phyloP scores from a whole-genome alignment of 2,888 invertebrate species.

The Agriotes lineatus region DNA sequence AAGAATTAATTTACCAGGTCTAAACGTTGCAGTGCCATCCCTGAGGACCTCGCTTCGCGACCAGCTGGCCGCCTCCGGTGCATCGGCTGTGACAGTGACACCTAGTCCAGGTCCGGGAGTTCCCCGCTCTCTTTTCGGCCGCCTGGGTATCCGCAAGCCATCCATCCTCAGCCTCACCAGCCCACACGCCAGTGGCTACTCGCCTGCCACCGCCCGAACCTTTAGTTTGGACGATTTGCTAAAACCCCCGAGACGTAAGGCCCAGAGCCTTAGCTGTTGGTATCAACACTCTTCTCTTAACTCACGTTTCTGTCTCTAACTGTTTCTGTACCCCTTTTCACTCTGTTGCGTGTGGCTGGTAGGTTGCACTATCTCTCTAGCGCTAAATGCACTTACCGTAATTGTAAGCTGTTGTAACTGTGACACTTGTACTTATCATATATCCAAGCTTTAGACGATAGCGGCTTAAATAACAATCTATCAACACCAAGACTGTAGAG shows the following conservation, averaged over 20 bases:
- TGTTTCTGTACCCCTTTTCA: conserved; percentile 51
- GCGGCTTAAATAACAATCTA: no score
- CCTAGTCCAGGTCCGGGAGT: conserved; percentile 69
- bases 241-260: conserved; percentile 87
- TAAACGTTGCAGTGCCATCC: conserved; percentile 59
- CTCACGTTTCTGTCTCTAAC: conserved; percentile 41
- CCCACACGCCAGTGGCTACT: conserved; percentile 68
- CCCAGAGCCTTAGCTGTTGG: conserved; percentile 55
- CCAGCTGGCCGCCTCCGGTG: conserved; percentile 67
- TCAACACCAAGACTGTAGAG: no score
- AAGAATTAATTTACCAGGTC: no score
- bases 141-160: conserved; percentile 90
- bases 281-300: conserved; percentile 42
- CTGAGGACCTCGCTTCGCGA: conserved; percentile 73
- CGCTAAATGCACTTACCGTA: conserved; percentile 38
- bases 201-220: conserved; percentile 79
- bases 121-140: conserved; percentile 81
- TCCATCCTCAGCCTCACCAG: conserved; percentile 86
- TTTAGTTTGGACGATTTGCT: conserved; percentile 91
- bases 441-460: conserved; percentile 27
- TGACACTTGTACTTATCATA: conserved; percentile 7
- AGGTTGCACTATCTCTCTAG: conserved; percentile 56
- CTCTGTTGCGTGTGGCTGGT: conserved; percentile 68
- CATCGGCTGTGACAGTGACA: conserved; percentile 63
- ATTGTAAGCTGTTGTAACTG: conserved; percentile 33